Conservation (phyloP, 1,140 invertebrate genomes). For the Anthonomus grandis region DNA sequence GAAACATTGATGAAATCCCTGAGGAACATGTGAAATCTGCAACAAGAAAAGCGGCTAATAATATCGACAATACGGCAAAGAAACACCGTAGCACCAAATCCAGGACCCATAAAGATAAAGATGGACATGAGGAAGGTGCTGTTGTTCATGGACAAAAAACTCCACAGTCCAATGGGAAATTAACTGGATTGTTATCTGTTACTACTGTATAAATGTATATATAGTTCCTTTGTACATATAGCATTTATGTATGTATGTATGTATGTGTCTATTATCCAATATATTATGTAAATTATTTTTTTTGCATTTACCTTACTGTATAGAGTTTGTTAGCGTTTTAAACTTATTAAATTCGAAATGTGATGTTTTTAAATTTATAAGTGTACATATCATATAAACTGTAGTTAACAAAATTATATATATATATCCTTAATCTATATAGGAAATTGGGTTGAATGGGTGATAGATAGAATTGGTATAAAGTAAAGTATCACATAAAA, state of each 20-base stretch:
- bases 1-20: conserved; percentile 35
- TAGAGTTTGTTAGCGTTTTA: no score
- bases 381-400: conserved; percentile 41
- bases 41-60: conserved; percentile 43
- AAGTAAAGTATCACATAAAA: no score
- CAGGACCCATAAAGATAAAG: conserved; percentile 45
- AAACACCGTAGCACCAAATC: conserved; percentile 49
- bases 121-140: conserved; percentile 50
- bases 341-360: conserved; percentile 31
- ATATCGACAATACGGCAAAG: conserved; percentile 49
- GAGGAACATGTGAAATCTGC: conserved; percentile 27
- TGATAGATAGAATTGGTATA: no score
- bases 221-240: no score
- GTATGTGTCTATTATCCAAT: neutral
- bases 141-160: conserved; percentile 53
- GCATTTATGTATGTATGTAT: no score
- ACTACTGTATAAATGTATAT: conserved; percentile 51
- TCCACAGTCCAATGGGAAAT: conserved; percentile 49
- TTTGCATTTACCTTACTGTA: neutral
- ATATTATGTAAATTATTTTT: conserved; percentile 15
- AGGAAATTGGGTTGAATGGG: neutral
- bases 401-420: conserved; percentile 11
- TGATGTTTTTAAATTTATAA: conserved; percentile 41
- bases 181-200: conserved; percentile 54
- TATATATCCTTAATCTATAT: conserved; percentile 13